Conservation (phyloP, 2,888 invertebrate genomes). For the Phrixothrix hirtus region DNA sequence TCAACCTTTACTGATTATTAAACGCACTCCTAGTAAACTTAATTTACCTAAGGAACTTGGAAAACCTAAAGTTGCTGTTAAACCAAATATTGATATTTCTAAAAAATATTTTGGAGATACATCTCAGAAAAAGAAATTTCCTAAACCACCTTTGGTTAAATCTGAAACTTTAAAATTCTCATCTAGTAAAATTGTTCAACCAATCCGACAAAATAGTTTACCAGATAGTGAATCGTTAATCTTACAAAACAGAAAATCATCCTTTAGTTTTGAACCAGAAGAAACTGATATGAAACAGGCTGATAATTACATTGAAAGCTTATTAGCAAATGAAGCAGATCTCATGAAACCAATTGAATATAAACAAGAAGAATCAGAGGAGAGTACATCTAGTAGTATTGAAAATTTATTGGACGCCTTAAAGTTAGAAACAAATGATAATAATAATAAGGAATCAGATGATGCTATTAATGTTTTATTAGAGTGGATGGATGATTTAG, state of each 20-base stretch:
- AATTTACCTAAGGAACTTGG: conserved; percentile 51
- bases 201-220: conserved; percentile 46
- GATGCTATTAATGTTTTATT: conserved; percentile 55
- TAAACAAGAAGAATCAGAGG: conserved; percentile 40
- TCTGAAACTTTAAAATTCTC: conserved; percentile 36
- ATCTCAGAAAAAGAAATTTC: conserved; percentile 30
- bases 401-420: conserved; percentile 55
- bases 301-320: conserved; percentile 54
- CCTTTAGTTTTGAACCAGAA: conserved; percentile 55
- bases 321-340: conserved; percentile 52
- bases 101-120: conserved; percentile 54
- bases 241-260: conserved; percentile 23
- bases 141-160: conserved; percentile 33
- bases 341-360: conserved; percentile 51
- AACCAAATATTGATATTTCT: conserved; percentile 45
- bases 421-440: conserved; percentile 47
- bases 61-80: conserved; percentile 53
- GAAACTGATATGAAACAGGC: conserved; percentile 51
- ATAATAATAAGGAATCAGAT: conserved; percentile 37
- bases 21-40: conserved; percentile 55
- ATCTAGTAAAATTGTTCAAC: background rate
- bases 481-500: conserved; percentile 53
- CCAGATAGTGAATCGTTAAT: conserved; percentile 40
- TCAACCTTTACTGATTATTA: conserved; percentile 52
- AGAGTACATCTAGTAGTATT: conserved; percentile 51